Evolutionary conservation across 2,113 vertebrate genomes (phyloP).

Genomic region (Fregetta grallaria): DNA sequence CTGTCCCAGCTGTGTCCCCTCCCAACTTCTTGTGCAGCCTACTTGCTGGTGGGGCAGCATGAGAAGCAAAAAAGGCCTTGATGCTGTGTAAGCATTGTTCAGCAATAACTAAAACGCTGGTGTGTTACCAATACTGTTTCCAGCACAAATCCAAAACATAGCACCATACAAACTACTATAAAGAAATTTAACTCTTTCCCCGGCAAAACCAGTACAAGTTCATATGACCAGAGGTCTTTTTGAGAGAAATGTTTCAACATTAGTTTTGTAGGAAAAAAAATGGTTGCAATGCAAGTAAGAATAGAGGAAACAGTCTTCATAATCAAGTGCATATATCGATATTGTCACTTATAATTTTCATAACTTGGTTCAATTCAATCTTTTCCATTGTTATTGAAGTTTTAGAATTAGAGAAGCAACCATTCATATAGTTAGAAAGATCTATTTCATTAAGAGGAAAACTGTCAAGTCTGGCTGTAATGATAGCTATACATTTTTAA

Average conservation of each 20-base stretch:
- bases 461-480: neutral
- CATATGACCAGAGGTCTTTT: neutral
- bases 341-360: neutral
- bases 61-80: neutral
- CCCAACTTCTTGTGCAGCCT: neutral
- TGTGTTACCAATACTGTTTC: neutral
- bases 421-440: neutral
- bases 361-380: neutral
- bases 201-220: neutral
- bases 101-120: neutral
- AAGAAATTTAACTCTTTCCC: neutral
- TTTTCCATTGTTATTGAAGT: neutral
- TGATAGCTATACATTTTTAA: constrained; percentile 34
- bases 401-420: neutral
- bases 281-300: neutral
- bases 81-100: neutral
- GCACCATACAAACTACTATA: neutral
- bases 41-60: accelerated
- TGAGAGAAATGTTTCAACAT: neutral
- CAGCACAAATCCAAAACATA: neutral
- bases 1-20: neutral
- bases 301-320: neutral
- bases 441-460: neutral
- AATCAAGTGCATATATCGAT: neutral
- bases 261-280: neutral